These are phyloP conservation scores for Epinephelus fuscoguttatus DNA, from an alignment of 2,113 vertebrate species.

Conservation along the genomic window DNA sequence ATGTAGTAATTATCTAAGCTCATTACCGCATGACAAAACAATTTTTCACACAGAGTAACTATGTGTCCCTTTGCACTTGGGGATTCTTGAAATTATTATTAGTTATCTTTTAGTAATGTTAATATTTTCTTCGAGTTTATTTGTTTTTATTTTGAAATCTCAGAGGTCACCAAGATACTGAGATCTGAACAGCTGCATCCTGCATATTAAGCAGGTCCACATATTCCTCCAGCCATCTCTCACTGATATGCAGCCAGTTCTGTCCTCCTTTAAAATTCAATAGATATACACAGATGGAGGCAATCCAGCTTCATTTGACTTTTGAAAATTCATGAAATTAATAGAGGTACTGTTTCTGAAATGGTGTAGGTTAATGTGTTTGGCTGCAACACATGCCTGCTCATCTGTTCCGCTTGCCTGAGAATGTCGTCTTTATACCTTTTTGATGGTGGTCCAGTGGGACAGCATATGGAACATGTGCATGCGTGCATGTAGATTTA, in stretches of 20 bases:
- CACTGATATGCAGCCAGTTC: conserved; percentile 23
- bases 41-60: not conserved
- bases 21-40: conserved; percentile 4
- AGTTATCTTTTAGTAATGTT: not conserved
- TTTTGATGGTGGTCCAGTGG: conserved; percentile 27
- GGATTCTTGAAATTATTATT: not conserved
- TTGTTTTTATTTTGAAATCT: conserved; percentile 2
- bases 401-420: conserved; percentile 52
- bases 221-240: conserved; percentile 7
- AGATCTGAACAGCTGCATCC: conserved; percentile 10
- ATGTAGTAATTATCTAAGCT: conserved; percentile 12
- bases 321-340: conserved; percentile 35
- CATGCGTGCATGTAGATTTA: conserved; percentile 25
- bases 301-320: conserved; percentile 33
- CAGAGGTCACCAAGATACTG: not conserved
- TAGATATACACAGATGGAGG: conserved; percentile 23
- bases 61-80: not conserved
- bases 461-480: conserved; percentile 48
- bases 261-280: conserved; percentile 36
- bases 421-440: conserved; percentile 32
- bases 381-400: conserved; percentile 46
- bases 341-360: not conserved
- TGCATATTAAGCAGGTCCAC: conserved; percentile 23
- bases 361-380: conserved; percentile 57
- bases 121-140: not conserved